These are phyloP conservation scores for Hirtodrosophila duncani DNA, from an alignment of 2,888 invertebrate genomes.

Conservation along the genomic window DNA sequence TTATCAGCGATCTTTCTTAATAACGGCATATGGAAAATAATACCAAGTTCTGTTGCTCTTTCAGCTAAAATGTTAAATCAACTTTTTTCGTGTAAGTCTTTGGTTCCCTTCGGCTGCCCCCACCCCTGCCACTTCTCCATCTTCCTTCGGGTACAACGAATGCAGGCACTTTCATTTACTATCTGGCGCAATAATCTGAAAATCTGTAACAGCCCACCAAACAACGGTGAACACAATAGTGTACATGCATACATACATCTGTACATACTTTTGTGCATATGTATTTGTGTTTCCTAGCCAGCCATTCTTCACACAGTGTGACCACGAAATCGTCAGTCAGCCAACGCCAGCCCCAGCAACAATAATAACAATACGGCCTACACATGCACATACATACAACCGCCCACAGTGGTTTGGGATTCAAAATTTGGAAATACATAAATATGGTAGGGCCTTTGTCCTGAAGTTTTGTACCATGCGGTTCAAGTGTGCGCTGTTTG, in stretches of 20 bases:
- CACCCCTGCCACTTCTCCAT: slow-evolving; percentile 10
- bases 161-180: slow-evolving; percentile 66
- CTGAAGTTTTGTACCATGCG: no score
- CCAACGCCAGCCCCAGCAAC: slow-evolving; percentile 46
- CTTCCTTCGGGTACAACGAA: slow-evolving; percentile 21
- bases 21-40: slow-evolving; percentile 42
- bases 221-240: slow-evolving; percentile 58
- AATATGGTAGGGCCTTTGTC: no score
- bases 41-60: slow-evolving; percentile 29
- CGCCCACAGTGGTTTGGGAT: no score
- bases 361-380: slow-evolving; percentile 15
- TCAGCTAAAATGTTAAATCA: slow-evolving; percentile 37
- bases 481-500: no score
- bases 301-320: slow-evolving; percentile 70
- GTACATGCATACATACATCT: no score
- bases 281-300: slow-evolving; percentile 64
- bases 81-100: slow-evolving; percentile 27
- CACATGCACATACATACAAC: no score
- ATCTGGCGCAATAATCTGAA: slow-evolving; percentile 56
- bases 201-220: slow-evolving; percentile 65
- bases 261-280: no score
- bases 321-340: slow-evolving; percentile 68
- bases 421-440: no score
- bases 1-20: slow-evolving; percentile 47
- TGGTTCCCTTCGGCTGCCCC: slow-evolving; percentile 36